Evolutionary conservation across 2,113 vertebrate genomes (phyloP).

Genomic region (Mungos mungo): DNA sequence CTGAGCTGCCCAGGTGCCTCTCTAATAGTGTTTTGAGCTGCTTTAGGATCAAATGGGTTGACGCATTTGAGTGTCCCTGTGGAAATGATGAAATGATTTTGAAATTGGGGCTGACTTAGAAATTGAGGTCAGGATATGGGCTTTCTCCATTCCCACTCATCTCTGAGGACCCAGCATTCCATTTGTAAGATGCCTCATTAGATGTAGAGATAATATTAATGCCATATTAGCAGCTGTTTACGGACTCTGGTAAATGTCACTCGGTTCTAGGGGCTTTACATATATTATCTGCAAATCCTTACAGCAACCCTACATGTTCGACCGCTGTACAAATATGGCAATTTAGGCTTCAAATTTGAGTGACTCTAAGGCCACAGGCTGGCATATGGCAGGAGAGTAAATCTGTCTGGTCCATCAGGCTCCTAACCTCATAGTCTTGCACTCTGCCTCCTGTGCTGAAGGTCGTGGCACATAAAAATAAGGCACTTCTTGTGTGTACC

Average conservation of each 20-base stretch:
- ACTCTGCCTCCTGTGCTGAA: neutral
- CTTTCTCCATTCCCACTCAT: neutral
- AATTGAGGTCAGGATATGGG: neutral
- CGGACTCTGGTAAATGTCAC: neutral
- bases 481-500: neutral
- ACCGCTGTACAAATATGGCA: neutral
- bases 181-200: neutral
- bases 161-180: neutral
- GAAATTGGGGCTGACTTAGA: neutral
- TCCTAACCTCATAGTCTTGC: neutral
- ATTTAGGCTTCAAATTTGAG: neutral
- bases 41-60: neutral
- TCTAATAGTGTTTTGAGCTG: neutral
- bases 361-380: neutral
- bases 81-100: constrained; percentile 8
- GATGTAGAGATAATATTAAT: neutral
- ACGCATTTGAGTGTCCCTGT: neutral
- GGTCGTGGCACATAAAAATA: neutral
- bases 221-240: neutral
- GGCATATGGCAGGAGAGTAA: neutral
- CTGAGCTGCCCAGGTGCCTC: too few species aligned
- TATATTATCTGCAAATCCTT: neutral
- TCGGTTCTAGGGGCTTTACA: neutral
- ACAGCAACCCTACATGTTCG: neutral
- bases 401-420: neutral